Evolutionary conservation across 2,797 vertebrate species (phyloP).

Genomic region (Myotis findleyi): DNA sequence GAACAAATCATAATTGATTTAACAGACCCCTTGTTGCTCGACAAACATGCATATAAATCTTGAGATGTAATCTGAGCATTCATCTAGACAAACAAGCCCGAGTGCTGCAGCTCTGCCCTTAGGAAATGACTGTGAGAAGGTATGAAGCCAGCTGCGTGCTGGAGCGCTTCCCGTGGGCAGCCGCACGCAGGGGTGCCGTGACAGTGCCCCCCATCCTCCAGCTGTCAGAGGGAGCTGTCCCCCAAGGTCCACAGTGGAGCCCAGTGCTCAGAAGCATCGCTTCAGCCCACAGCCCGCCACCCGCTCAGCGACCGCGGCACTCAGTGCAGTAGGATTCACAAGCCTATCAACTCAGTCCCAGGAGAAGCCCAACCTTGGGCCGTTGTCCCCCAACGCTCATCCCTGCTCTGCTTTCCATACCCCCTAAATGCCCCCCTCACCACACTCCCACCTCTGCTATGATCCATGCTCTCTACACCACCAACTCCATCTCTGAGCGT

Average conservation of each 20-base stretch:
- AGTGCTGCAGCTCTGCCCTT: background rate
- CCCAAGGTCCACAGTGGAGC: background rate
- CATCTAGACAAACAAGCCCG: slow-evolving; percentile 26
- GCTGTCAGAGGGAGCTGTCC: background rate
- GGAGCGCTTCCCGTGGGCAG: background rate
- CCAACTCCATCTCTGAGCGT: fast-evolving
- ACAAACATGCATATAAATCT: background rate
- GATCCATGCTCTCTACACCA: fast-evolving
- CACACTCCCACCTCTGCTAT: background rate
- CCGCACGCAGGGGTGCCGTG: background rate
- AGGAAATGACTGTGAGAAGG: background rate
- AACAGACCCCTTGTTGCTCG: background rate
- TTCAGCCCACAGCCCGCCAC: fast-evolving
- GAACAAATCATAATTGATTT: background rate
- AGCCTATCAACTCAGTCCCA: fast-evolving
- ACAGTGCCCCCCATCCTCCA: background rate
- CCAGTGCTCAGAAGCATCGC: too few relatives aligned
- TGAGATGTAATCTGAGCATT: slow-evolving; percentile 15
- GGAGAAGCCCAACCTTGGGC: background rate
- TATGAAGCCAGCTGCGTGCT: fast-evolving
- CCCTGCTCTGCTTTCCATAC: background rate
- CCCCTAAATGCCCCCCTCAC: background rate
- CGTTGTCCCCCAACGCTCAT: fast-evolving
- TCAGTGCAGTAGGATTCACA: fast-evolving
- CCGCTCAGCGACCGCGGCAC: fast-evolving